Base-by-base conservation (phyloP, 2,113 vertebrate species). In the Myotis davidii region DNA sequence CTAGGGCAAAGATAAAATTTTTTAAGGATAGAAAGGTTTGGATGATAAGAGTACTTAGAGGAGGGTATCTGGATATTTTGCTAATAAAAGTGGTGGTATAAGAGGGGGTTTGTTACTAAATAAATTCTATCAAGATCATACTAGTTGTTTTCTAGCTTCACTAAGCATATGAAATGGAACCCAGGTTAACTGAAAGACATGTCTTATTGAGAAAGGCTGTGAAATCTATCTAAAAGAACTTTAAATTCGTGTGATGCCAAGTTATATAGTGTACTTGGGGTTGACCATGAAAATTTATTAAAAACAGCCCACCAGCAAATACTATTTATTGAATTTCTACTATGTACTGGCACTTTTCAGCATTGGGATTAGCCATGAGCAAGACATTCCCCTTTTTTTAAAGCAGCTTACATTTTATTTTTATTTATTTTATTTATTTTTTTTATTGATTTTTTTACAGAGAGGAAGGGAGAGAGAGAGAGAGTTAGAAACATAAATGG, bases 271-370 rank as follows among this genome's bases (percentile, higher is more conserved):
- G 2, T 91, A 42, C 17, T 73, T 59, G 34, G 32, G 18, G 69
- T 96, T 92, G 59, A 76, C 29, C 14, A n/a, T 90, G 74, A 93
- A 72, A 61, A 84, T 83, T 91, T 88, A 42, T 78, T 96, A 88
- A 84, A 87, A 61, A 37, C 7, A 87, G 17, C 61, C 48, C 13
- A 73, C 17, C 45, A 65, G 56, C 8, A 87, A 78, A 79, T 87
- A 45, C 8, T 82, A 34, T 61, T 81, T 56, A 52, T 64, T 88
- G 50, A 85, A 25, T 88, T 48, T 85, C 34, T 59, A 10, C 79
- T 59, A 9, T 56, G 29, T 94, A 16, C 29, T 72, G 81, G 8
- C 8, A 50, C 25, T 65, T 89, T 91, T 74, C 59, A 73, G 70
- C 20, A 76, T 25, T 91, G 59, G 42, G n/a, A 74, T 45, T 67